These are phyloP conservation scores for Rhegmatorhina hoffmannsi DNA, from an alignment of 2,113 vertebrate species.

Conservation along the genomic window DNA sequence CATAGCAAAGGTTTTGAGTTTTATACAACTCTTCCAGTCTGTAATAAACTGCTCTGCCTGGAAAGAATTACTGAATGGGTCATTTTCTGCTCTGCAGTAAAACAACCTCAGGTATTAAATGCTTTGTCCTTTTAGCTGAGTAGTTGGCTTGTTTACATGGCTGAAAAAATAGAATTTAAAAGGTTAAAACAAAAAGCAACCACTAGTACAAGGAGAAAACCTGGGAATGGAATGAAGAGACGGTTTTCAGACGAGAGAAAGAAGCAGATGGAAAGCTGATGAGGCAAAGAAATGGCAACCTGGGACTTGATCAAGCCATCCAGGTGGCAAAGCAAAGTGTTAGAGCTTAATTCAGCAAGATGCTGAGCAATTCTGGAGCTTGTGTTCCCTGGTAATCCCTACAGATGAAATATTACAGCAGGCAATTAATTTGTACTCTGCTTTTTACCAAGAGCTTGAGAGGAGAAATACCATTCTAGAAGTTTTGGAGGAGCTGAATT, in stretches of 20 bases:
- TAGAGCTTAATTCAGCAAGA: neutral
- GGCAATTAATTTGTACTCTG: neutral
- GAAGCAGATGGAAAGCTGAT: slow-evolving; percentile 63
- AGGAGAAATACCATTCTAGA: neutral
- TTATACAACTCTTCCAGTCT: neutral
- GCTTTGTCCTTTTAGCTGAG: neutral
- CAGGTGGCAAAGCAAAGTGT: slow-evolving; percentile 47
- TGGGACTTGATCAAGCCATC: slow-evolving; percentile 26
- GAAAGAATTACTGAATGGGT: neutral
- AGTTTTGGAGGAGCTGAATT: neutral
- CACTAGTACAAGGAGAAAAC: neutral
- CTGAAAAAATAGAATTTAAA: neutral
- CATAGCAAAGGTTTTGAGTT: neutral
- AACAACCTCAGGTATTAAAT: neutral
- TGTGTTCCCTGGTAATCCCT: neutral
- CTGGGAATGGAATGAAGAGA: neutral
- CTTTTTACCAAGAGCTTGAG: neutral
- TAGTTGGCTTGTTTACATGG: neutral
- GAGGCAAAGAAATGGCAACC: slow-evolving; percentile 55
- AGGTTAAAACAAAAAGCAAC: neutral
- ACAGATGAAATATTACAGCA: neutral
- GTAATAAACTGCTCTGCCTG: neutral
- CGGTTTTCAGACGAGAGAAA: neutral
- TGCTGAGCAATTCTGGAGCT: neutral
- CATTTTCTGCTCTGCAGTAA: neutral